These are phyloP conservation scores for Hyles lineata DNA, from an alignment of 2,888 invertebrate species.

Conservation along the genomic window DNA sequence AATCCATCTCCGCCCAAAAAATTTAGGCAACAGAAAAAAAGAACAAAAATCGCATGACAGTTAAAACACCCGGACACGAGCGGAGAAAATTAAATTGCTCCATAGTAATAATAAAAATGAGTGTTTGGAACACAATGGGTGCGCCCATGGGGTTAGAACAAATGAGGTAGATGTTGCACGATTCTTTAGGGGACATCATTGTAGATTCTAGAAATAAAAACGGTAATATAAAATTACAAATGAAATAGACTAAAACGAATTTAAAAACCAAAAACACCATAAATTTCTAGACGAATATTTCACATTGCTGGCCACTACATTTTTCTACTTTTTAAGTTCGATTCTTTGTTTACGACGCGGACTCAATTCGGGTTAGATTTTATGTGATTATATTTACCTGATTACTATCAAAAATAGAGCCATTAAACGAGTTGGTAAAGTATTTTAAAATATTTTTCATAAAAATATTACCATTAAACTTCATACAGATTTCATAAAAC, in stretches of 20 bases:
- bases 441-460: too few relatives aligned
- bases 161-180: background rate
- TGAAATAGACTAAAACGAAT: background rate
- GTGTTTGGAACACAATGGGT: slow-evolving; percentile 67
- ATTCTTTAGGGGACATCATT: background rate
- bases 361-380: too few relatives aligned
- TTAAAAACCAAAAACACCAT: too few relatives aligned
- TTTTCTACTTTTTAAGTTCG: too few relatives aligned
- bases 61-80: slow-evolving; percentile 57
- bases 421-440: too few relatives aligned
- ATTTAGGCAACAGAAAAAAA: slow-evolving; percentile 11
- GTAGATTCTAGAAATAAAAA: background rate
- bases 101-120: slow-evolving; percentile 68
- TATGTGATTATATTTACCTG: too few relatives aligned
- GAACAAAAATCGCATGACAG: slow-evolving; percentile 42
- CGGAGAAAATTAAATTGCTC: slow-evolving; percentile 67
- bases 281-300: too few relatives aligned
- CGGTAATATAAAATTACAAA: background rate
- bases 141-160: slow-evolving; percentile 40
- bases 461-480: too few relatives aligned
- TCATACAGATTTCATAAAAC: too few relatives aligned
- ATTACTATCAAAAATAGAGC: too few relatives aligned
- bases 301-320: too few relatives aligned
- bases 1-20: slow-evolving; percentile 5
- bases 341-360: too few relatives aligned